Evolutionary conservation across 2,888 invertebrate genomes (phyloP).

Genomic region (Leucophenga montana): DNA sequence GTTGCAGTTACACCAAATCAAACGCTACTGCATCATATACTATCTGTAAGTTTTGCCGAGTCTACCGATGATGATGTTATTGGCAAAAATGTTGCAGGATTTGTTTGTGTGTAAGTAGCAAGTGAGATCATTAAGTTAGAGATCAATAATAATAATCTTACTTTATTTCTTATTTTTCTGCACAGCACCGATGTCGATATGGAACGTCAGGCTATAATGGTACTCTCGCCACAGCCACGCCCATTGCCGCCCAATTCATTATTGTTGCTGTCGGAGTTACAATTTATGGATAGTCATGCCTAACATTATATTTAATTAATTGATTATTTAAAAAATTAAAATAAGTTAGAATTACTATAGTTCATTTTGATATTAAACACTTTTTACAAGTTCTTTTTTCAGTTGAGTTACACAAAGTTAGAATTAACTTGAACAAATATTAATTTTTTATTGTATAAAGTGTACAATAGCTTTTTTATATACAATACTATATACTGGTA

Average conservation of each 20-base stretch:
- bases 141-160: constrained; percentile 1
- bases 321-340: too few relatives aligned
- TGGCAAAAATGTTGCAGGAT: constrained; percentile 90
- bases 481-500: too few relatives aligned
- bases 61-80: constrained; percentile 88
- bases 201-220: constrained; percentile 89
- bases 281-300: constrained; percentile 92
- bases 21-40: constrained; percentile 87
- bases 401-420: too few relatives aligned
- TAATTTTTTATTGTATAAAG: too few relatives aligned
- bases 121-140: background rate
- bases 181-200: constrained; percentile 90
- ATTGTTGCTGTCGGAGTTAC: constrained; percentile 90
- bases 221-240: constrained; percentile 94
- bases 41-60: constrained; percentile 91
- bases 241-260: constrained; percentile 93
- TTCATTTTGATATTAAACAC: too few relatives aligned
- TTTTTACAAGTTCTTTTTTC: too few relatives aligned
- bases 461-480: too few relatives aligned
- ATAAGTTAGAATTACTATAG: too few relatives aligned
- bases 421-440: too few relatives aligned
- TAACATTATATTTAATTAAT: constrained; percentile 36
- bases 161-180: constrained; percentile 46
- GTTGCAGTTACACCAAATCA: constrained; percentile 85
- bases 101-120: constrained; percentile 90